Evolutionary conservation across 2,888 invertebrate species (phyloP), one percentile per base, ranked within the genome.

Genomic region (Acleris laterana): DNA sequence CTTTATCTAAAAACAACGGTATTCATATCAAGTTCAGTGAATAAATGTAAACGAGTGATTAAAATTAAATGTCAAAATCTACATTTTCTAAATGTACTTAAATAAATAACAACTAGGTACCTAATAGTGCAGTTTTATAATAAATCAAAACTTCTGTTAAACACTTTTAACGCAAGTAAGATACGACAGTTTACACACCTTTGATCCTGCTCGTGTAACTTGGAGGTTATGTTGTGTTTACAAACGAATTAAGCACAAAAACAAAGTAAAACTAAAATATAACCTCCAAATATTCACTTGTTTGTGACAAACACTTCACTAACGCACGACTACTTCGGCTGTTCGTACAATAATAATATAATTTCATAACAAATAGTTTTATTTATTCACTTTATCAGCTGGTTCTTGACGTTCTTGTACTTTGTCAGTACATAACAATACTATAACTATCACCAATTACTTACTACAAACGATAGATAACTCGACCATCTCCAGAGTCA

Each of bases 171-270:
- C n/a, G 13, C 11, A 25, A 57, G 20, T 11, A 57, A 28, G 22
- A 57, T 11, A 59, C 62, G 56, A 56, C 46, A 17, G 38, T 25
- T 52, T 57, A 59, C 52, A 63, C 48, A 70, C 70, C 68, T 68
- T 69, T 70, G 63, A 69, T 59, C 66, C 42, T 70, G 49, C 56
- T 44, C 59, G 58, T 59, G 51, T 51, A 53, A 38, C 51, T 66
- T 68, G 51, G 62, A 71, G 68, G 70, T 69, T 70, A 68, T 58
- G 63, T 70, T 70, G 51, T 70, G 62, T 63, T 63, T 60, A 63
- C 56, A 63, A 60, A 63, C 58, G 50, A 25, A 49, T 19, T 50
- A 42, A 49, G 48, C 57, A 63, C 49, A 59, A 67, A 63, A 55
- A 55, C 32, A 61, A 59, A 59, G 28, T 48, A 16, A 20, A 58